Evolutionary conservation across 2,888 invertebrate genomes (phyloP).

Genomic region (Notodonta ziczac): DNA sequence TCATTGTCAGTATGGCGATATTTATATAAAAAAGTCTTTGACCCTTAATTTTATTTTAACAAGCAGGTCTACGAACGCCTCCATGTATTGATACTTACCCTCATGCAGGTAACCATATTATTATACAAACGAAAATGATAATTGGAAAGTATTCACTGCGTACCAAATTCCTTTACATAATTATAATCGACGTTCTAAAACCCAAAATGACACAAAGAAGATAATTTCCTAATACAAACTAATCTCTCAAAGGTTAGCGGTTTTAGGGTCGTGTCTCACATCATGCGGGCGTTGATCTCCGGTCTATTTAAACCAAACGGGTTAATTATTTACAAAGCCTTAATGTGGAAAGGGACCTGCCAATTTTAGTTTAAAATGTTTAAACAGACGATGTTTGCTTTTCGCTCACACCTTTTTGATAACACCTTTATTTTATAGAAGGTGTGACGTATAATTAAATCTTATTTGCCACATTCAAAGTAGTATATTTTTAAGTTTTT

Average conservation of each 20-base stretch:
- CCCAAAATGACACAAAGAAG: slow-evolving; percentile 36
- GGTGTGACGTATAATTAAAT: too few relatives aligned
- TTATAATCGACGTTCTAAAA: slow-evolving; percentile 10
- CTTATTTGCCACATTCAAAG: too few relatives aligned
- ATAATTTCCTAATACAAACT: slow-evolving; percentile 48
- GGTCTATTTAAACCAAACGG: slow-evolving; percentile 42
- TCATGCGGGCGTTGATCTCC: slow-evolving; percentile 49
- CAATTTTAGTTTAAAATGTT: slow-evolving; percentile 1
- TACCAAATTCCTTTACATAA: neutral
- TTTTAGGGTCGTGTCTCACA: slow-evolving; percentile 42
- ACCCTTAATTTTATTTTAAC: too few relatives aligned
- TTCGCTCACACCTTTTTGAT: neutral
- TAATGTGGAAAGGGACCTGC: slow-evolving; percentile 25
- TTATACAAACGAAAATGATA: neutral
- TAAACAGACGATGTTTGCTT: slow-evolving; percentile 1
- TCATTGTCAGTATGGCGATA: too few relatives aligned
- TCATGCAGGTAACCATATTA: too few relatives aligned
- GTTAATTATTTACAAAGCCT: slow-evolving; percentile 40
- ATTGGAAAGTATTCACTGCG: neutral
- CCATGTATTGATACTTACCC: too few relatives aligned
- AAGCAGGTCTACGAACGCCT: too few relatives aligned
- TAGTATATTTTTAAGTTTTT: too few relatives aligned
- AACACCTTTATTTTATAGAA: too few relatives aligned
- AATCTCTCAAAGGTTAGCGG: slow-evolving; percentile 54
- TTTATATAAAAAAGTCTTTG: too few relatives aligned